Base-by-base conservation (phyloP, 1,140 invertebrate species). In the Drosophila gunungcola region DNA sequence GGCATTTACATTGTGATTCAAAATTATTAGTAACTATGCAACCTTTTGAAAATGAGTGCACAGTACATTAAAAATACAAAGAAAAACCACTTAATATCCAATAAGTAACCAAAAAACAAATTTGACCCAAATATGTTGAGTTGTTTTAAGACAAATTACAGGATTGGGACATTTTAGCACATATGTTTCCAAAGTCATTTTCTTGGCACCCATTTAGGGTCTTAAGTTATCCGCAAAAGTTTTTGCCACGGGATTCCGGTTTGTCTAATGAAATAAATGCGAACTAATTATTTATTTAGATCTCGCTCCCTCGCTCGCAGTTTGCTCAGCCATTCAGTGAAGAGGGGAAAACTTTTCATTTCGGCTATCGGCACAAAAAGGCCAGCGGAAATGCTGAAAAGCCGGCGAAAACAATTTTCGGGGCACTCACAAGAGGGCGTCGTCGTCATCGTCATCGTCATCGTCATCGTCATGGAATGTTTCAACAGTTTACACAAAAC, bases 401-500 rank as follows among this genome's bases (percentile, higher is more conserved):
- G 39, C 39, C 16, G 11, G 39, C 21, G 56, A 34, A 62, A 43
- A 27, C 41, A 32, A 63, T 46, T 62, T 65, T 63, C 3, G 38
- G 42, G 34, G 34, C 58, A 65, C 63, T 49, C 60, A 65, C 49
- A 65, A 65, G 25, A 29, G 62, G 42, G 63, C 63, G 10, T 10
- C 43, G 3, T 12, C 36, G 12, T 27, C 43, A 12, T 11, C 43
- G 25, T 25, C 29, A 49, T 34, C n/a, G 13, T 13, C n/a, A 49
- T 49, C 48, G 13, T 13, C 45, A n/a, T 7, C 12, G 2, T 13
- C 12, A 10, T 46, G 46, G 46, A 60, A 61, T 73, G 43, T 75
- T 75, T 60, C 54, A 61, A 55, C 63, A 75, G 81, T 79, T 85
- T 85, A 67, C 81, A 85, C 74, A 78, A 88, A 83, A 82, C 83